phyloP scores from a whole-genome alignment of 2,888 invertebrate genomes.

The Ennomos quercinarius region DNA sequence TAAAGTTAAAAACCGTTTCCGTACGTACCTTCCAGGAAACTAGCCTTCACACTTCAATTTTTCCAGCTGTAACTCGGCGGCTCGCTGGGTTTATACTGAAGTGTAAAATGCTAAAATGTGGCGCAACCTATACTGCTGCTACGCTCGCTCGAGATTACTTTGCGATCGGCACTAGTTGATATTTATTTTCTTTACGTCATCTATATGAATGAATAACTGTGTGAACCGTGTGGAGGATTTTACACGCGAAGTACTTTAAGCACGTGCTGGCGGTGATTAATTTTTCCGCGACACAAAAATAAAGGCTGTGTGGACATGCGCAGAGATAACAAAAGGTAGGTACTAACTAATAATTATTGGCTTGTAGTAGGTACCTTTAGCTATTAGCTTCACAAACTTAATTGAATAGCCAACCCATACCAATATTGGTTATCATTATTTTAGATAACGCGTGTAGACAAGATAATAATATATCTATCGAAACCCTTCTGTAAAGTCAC shows the following conservation, averaged over 20 bases:
- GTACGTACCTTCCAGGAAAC: slow-evolving; percentile 20
- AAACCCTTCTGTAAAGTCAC: too few relatives aligned
- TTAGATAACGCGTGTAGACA: background rate
- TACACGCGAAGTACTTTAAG: slow-evolving; percentile 23
- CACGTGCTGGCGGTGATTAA: slow-evolving; percentile 8
- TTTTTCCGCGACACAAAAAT: background rate
- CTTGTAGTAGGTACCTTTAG: too few relatives aligned
- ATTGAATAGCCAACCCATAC: too few relatives aligned
- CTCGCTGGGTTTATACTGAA: slow-evolving; percentile 2
- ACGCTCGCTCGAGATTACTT: slow-evolving; percentile 8
- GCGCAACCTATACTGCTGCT: slow-evolving; percentile 2
- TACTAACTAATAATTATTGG: too few relatives aligned
- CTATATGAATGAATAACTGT: background rate
- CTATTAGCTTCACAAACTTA: too few relatives aligned
- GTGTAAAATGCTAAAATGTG: slow-evolving; percentile 8
- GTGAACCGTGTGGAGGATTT: slow-evolving; percentile 17
- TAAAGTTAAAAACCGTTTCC: too few relatives aligned
- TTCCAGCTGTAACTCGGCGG: slow-evolving; percentile 7
- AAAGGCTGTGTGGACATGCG: background rate
- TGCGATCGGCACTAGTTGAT: slow-evolving; percentile 9
- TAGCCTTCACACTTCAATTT: background rate
- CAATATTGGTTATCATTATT: background rate
- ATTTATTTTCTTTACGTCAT: slow-evolving; percentile 21
- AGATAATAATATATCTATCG: too few relatives aligned
- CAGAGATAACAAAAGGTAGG: background rate